phyloP scores from a whole-genome alignment of 2,888 invertebrate species.

The Leptinotarsa peninsularis region DNA sequence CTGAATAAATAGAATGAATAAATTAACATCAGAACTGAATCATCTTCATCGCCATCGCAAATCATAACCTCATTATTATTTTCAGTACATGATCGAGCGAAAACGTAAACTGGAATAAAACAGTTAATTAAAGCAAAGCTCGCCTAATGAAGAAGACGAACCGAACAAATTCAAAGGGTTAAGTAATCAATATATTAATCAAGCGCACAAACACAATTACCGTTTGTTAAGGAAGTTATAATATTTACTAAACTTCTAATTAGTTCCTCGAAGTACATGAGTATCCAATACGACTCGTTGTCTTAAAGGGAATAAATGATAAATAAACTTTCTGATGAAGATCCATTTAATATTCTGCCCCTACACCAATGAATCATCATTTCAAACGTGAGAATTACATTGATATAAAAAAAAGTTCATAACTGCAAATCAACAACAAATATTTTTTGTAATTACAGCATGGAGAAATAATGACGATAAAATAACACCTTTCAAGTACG shows the following conservation, averaged over 20 bases:
- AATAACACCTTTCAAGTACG: no score
- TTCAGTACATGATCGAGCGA: slow-evolving; percentile 7
- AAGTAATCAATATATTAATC: slow-evolving; percentile 66
- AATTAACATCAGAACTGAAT: no score
- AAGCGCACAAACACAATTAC: slow-evolving; percentile 66
- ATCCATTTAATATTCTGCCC: not conserved
- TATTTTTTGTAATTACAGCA: not conserved
- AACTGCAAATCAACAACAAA: not conserved
- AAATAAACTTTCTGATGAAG: not conserved
- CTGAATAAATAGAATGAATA: no score
- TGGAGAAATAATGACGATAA: no score
- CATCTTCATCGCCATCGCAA: not conserved
- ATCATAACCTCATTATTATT: slow-evolving; percentile 10
- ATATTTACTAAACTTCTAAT: slow-evolving; percentile 66
- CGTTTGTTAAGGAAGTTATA: slow-evolving; percentile 65
- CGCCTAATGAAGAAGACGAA: slow-evolving; percentile 52
- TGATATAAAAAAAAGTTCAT: not conserved
- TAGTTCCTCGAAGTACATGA: slow-evolving; percentile 56
- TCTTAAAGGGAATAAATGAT: slow-evolving; percentile 2
- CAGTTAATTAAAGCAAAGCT: slow-evolving; percentile 44
- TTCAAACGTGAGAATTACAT: not conserved
- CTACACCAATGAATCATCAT: not conserved
- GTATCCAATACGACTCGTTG: slow-evolving; percentile 21
- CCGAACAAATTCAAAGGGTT: slow-evolving; percentile 62
- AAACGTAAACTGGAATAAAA: slow-evolving; percentile 29